These are phyloP conservation scores for Bombus confusus DNA, from an alignment of 1,140 invertebrate species.

Conservation along the genomic window DNA sequence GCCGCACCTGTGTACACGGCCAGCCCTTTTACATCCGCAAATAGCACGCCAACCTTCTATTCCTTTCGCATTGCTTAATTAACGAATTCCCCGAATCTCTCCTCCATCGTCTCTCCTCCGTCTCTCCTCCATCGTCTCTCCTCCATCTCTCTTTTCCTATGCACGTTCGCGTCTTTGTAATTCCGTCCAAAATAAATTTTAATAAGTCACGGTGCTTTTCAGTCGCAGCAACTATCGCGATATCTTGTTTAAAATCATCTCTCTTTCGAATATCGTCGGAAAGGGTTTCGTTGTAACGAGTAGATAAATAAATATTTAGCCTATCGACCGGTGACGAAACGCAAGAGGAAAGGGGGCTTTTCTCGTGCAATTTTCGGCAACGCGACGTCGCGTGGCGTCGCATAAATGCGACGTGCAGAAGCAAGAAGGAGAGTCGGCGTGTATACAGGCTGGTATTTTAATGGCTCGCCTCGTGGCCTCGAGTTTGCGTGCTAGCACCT, in stretches of 20 bases:
- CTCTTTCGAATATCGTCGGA: not conserved
- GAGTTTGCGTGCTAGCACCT: conserved; percentile 48
- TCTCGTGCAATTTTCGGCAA: conserved; percentile 36
- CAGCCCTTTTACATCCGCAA: not conserved
- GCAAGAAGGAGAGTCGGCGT: not conserved
- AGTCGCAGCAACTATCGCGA: not conserved
- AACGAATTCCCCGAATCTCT: conserved; percentile 18
- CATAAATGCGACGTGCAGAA: conserved; percentile 66
- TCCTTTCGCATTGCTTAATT: conserved; percentile 20
- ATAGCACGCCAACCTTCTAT: not conserved
- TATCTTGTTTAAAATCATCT: not conserved
- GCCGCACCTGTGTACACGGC: not conserved
- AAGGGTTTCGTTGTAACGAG: not conserved
- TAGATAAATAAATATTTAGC: conserved; percentile 43
- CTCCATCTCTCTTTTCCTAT: not conserved
- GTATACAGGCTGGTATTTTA: conserved; percentile 28
- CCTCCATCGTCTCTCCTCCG: not conserved
- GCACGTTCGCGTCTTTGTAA: not conserved
- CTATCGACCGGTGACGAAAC: not conserved
- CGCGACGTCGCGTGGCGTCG: conserved; percentile 68
- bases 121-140: not conserved
- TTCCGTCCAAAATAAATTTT: not conserved
- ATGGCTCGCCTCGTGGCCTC: conserved; percentile 31
- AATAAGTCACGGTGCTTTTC: not conserved
- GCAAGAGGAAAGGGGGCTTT: not conserved